Conservation (phyloP, 1,140 invertebrate genomes). For the Drosophila watanabei region DNA sequence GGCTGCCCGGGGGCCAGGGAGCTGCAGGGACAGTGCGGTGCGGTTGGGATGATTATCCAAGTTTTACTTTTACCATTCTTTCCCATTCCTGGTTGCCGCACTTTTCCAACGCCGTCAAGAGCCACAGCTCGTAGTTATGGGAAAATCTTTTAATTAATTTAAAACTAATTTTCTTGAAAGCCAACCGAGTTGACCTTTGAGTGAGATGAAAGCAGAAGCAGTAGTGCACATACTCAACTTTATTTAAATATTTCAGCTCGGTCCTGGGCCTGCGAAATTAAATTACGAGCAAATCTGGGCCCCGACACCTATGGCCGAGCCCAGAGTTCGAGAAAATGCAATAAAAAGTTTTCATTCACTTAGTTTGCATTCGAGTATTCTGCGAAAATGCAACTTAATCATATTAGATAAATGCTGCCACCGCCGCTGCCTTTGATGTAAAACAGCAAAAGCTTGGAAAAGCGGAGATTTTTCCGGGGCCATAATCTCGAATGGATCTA, state of each 20-base stretch:
- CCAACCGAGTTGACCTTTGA: constrained; percentile 45
- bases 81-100: constrained; percentile 13
- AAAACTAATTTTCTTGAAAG: constrained; percentile 52
- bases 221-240: constrained; percentile 21
- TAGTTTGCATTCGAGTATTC: constrained; percentile 16
- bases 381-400: constrained; percentile 41
- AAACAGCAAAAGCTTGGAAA: constrained; percentile 4
- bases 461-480: constrained; percentile 34
- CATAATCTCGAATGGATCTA: constrained; percentile 25
- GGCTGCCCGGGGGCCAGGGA: background rate
- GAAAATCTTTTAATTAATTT: constrained; percentile 62
- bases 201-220: constrained; percentile 23
- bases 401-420: constrained; percentile 28
- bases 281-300: constrained; percentile 16
- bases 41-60: constrained; percentile 51
- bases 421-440: constrained; percentile 20
- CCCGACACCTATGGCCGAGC: constrained; percentile 3
- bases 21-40: constrained; percentile 2
- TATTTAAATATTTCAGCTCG: constrained; percentile 32
- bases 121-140: constrained; percentile 41
- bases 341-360: constrained; percentile 23
- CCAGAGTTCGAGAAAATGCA: background rate
- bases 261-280: constrained; percentile 7
- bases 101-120: constrained; percentile 37
- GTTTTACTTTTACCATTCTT: constrained; percentile 54